Percentiles rank a stretch among this genome's conserved stretches.
Evolutionary conservation across 2,888 invertebrate genomes (phyloP).

Genomic region (Rhagium mordax): DNA sequence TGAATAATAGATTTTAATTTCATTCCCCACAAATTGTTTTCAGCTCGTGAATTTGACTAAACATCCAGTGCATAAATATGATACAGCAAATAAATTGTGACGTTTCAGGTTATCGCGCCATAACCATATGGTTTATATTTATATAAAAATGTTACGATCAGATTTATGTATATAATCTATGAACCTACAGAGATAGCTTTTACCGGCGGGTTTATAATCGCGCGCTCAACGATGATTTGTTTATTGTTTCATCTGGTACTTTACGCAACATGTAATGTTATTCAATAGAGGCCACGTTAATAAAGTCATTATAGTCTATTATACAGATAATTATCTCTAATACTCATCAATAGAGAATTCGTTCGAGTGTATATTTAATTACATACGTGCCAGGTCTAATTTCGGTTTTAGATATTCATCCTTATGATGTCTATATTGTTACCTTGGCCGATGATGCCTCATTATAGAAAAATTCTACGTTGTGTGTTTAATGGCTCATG

Average conservation of each 20-base stretch:
- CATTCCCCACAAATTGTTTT: too few species aligned
- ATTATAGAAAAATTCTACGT: not conserved
- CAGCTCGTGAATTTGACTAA: too few species aligned
- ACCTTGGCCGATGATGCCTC: not conserved
- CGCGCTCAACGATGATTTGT: slow-evolving; percentile 5
- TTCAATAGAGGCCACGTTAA: slow-evolving; percentile 33
- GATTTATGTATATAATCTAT: slow-evolving; percentile 8
- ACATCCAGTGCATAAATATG: not conserved
- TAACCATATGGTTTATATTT: not conserved
- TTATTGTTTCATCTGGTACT: slow-evolving; percentile 6
- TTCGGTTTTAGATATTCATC: not conserved
- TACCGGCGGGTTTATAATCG: not conserved
- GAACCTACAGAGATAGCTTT: slow-evolving; percentile 19
- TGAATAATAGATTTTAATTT: too few species aligned
- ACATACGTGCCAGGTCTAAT: slow-evolving; percentile 20
- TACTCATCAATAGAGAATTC: slow-evolving; percentile 41
- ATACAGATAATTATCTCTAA: slow-evolving; percentile 45
- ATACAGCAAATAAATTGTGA: not conserved
- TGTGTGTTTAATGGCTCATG: not conserved
- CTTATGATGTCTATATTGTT: not conserved
- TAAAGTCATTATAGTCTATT: slow-evolving; percentile 50
- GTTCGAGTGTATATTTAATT: slow-evolving; percentile 48
- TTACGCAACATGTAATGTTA: slow-evolving; percentile 5
- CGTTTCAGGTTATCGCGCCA: not conserved
- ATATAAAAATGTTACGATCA: not conserved